These are phyloP conservation scores for Timema cristinae DNA, from an alignment of 2,888 invertebrate species.

Conservation along the genomic window DNA sequence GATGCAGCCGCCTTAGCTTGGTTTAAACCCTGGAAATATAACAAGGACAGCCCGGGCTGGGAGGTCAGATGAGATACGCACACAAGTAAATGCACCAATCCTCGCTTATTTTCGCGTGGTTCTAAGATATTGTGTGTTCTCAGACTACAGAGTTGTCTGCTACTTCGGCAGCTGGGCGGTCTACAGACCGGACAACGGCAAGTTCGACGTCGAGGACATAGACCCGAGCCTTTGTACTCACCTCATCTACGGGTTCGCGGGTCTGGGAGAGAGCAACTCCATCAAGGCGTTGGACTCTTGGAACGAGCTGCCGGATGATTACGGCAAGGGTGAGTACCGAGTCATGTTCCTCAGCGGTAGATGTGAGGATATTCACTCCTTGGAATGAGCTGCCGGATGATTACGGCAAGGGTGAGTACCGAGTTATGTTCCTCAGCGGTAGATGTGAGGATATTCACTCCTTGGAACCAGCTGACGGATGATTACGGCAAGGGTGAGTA, in stretches of 20 bases:
- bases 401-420: constrained; percentile 10
- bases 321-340: constrained; percentile 8
- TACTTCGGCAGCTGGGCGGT: constrained; percentile 76
- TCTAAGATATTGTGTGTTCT: neutral
- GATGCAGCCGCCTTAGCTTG: too few species aligned
- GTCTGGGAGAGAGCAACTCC: constrained; percentile 53
- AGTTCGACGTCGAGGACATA: constrained; percentile 62
- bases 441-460: too few species aligned
- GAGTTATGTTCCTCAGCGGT: too few species aligned
- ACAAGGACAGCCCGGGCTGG: too few species aligned
- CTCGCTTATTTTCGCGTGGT: too few species aligned
- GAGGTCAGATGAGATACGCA: too few species aligned
- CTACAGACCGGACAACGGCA: constrained; percentile 60
- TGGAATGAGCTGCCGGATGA: constrained; percentile 23
- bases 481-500: constrained; percentile 12
- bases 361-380: neutral
- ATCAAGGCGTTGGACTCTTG: constrained; percentile 25
- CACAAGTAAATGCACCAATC: too few species aligned
- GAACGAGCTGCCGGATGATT: constrained; percentile 20
- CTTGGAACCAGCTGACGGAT: constrained; percentile 23
- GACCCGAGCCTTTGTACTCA: constrained; percentile 70
- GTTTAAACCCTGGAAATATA: too few species aligned
- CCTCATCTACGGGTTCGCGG: constrained; percentile 68
- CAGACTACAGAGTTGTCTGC: constrained; percentile 54
- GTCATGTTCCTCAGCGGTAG: too few species aligned